phyloP scores from a whole-genome alignment of 2,888 invertebrate species.

The Cataglyphis albicans region DNA sequence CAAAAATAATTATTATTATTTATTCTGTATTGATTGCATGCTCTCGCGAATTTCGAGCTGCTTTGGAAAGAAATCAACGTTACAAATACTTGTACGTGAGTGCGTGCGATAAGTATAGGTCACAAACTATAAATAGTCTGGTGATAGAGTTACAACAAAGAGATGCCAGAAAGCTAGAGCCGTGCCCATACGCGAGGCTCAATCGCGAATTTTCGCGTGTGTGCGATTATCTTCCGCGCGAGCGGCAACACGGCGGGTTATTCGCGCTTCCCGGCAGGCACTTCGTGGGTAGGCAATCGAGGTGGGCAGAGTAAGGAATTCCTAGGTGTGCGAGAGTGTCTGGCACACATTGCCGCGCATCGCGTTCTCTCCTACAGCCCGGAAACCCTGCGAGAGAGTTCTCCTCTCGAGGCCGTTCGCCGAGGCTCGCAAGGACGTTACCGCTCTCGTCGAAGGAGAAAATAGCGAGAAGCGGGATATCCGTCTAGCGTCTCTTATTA shows the following conservation, averaged over 20 bases:
- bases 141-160: constrained; percentile 78
- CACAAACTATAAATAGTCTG: constrained; percentile 73
- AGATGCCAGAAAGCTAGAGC: constrained; percentile 74
- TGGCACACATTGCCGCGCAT: constrained; percentile 77
- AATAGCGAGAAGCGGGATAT: constrained; percentile 30
- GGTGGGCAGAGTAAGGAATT: constrained; percentile 83
- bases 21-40: too few relatives aligned
- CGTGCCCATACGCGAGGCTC: constrained; percentile 67
- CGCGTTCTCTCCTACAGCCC: constrained; percentile 68
- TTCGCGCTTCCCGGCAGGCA: constrained; percentile 66
- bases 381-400: constrained; percentile 77
- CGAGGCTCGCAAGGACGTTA: constrained; percentile 80
- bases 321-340: constrained; percentile 80
- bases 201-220: constrained; percentile 67
- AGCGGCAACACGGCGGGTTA: constrained; percentile 44
- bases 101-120: constrained; percentile 66
- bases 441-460: constrained; percentile 62
- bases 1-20: background rate
- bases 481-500: constrained; percentile 18
- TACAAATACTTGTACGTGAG: constrained; percentile 56
- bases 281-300: constrained; percentile 64
- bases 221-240: constrained; percentile 73
- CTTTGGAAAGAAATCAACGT: constrained; percentile 23
- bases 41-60: constrained; percentile 35
- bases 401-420: constrained; percentile 81